These are phyloP conservation scores for Rhabdomys pumilio DNA, from an alignment of 2,797 vertebrate species.

Conservation along the genomic window DNA sequence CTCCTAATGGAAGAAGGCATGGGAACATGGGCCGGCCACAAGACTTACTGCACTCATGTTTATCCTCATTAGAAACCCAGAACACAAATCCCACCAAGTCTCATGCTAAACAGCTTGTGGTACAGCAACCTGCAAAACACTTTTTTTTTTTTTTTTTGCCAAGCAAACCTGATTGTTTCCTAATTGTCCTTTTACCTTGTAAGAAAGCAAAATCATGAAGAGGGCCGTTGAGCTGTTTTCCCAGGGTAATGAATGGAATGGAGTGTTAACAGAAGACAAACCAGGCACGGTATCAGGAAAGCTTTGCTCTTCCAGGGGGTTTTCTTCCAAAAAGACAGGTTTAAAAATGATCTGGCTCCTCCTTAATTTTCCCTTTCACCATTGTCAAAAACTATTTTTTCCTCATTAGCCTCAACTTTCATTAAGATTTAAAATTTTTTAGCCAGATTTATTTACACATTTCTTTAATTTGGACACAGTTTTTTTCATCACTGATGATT, in stretches of 20 bases:
- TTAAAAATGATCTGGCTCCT: constrained; percentile 9
- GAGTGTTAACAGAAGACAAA: neutral
- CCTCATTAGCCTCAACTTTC: constrained; percentile 44
- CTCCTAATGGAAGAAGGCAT: constrained; percentile 83
- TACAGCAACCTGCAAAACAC: constrained; percentile 56
- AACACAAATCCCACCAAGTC: constrained; percentile 62
- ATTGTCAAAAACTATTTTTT: neutral
- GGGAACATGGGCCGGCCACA: constrained; percentile 78
- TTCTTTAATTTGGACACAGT: constrained; percentile 29
- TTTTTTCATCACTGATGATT: constrained; percentile 29
- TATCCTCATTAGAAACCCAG: constrained; percentile 74
- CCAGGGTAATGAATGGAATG: neutral
- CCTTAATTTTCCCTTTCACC: neutral
- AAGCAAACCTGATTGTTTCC: constrained; percentile 60
- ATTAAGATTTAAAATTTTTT: constrained; percentile 58
- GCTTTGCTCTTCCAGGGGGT: neutral
- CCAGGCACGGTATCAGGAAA: neutral
- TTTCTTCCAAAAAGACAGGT: neutral
- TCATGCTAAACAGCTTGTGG: constrained; percentile 59
- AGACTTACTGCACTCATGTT: constrained; percentile 78
- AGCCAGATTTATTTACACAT: constrained; percentile 47
- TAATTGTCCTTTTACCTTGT: constrained; percentile 45
- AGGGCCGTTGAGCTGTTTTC: neutral
- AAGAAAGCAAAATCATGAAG: constrained; percentile 20
- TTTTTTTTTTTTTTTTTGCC: constrained; percentile 45